Evolutionary conservation across 2,888 invertebrate genomes (phyloP), one percentile per base, ranked within the genome.

Genomic region (Macaria liturata): DNA sequence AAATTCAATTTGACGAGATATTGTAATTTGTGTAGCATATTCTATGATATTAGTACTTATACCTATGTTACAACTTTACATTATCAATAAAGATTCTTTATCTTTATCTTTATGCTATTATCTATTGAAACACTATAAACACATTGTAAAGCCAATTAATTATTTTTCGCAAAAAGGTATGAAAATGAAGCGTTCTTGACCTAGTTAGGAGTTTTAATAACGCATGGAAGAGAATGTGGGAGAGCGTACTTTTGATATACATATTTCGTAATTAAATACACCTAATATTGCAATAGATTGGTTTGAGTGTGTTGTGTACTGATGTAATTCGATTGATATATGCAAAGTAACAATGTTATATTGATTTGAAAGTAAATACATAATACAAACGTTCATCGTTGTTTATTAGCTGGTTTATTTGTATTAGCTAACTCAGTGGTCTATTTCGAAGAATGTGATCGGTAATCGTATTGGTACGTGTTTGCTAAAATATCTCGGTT

Each of bases 101-200:
- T n/a, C n/a, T n/a, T n/a, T n/a, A n/a, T n/a, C n/a, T n/a, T n/a
- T 42, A 50, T 44, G 54, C 60, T 67, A 69, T 65, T 57, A 68
- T 51, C 46, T 55, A 61, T 64, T 46, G 59, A 58, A 54, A 46
- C 46, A 66, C 53, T 63, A 69, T 65, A 4, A 40, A 67, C 69
- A 55, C 50, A 47, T 46, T 42, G 49, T 46, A 49, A 62, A 68
- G 43, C 70, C 63, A 71, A 72, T 72, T 55, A 56, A 62, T 31
- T 32, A 32, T 34, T 31, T 32, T 52, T 40, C 40, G 32, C 44
- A 61, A 50, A 63, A 59, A 48, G 61, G 51, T 47, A 67, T 68
- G 67, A 74, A 64, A 66, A 64, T 65, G 59, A 64, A 55, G 53
- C 61, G 68, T 62, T 67, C 72, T 70, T 71, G 72, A 69, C 72